A percentile compares a stretch with the other conserved stretches of the same genome.
These are phyloP conservation scores for Sigmodon hispidus DNA, from an alignment of 2,113 vertebrate genomes.

Conservation along the genomic window DNA sequence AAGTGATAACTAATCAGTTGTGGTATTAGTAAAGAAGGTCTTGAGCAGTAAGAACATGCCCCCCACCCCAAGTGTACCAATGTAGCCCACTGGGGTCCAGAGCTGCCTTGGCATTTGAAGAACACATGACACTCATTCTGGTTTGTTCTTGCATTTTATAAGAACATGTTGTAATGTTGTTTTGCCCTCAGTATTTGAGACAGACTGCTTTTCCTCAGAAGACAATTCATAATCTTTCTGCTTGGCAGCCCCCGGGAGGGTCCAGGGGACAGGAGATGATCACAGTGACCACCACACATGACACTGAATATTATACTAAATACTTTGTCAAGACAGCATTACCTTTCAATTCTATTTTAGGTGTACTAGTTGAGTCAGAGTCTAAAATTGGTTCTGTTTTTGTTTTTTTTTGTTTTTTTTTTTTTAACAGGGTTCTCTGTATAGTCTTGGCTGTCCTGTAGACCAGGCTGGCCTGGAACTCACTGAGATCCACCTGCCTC, in stretches of 20 bases:
- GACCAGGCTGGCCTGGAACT: not conserved
- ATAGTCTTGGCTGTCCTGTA: not conserved
- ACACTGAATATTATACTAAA: not conserved
- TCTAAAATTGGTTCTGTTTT: not conserved
- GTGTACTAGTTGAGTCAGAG: not conserved
- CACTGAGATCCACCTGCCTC: not conserved
- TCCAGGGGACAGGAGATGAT: not conserved
- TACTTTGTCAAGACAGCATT: not conserved
- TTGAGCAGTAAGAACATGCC: not conserved
- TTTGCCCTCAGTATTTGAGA: not conserved
- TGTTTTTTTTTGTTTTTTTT: not conserved
- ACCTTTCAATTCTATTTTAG: not conserved
- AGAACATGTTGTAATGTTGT: slow-evolving; percentile 18
- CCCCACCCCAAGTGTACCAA: no score
- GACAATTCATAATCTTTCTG: not conserved
- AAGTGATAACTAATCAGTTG: not conserved
- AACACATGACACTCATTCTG: not conserved
- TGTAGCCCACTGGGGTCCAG: not conserved
- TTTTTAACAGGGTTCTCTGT: not conserved
- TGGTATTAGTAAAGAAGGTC: slow-evolving; percentile 2
- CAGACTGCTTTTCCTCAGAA: not conserved
- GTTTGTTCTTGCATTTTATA: slow-evolving; percentile 10
- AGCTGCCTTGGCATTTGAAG: slow-evolving; percentile 23
- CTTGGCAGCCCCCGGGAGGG: not conserved
- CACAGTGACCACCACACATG: not conserved